Conservation (phyloP, 2,797 vertebrate species). For the Acanthurus lineatus region DNA sequence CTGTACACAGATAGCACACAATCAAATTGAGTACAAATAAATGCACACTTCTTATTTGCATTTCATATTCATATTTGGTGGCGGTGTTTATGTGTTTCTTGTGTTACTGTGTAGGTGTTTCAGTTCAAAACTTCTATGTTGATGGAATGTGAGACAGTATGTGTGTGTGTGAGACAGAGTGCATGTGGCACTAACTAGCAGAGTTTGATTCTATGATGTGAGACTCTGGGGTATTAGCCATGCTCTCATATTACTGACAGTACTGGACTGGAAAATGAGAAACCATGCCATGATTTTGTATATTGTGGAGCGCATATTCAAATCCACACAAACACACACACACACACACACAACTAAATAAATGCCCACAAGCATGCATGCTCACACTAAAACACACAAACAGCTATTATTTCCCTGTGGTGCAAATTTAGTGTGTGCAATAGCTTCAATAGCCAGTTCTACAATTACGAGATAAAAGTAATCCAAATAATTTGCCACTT, state of each 20-base stretch:
- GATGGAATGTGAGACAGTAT: conserved; percentile 5
- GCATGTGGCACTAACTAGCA: conserved; percentile 60
- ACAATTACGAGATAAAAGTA: conserved; percentile 57
- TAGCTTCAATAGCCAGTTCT: conserved; percentile 32
- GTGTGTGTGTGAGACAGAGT: conserved; percentile 37
- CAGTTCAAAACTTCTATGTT: conserved; percentile 27
- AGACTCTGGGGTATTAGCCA: conserved; percentile 80
- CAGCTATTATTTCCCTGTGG: conserved; percentile 33
- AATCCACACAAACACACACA: conserved; percentile 10
- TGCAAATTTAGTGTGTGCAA: conserved; percentile 17
- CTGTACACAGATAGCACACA: conserved; percentile 27
- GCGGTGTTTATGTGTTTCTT: conserved; percentile 33
- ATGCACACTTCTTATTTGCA: conserved; percentile 26
- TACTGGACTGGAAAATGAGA: conserved; percentile 88
- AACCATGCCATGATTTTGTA: conserved; percentile 77
- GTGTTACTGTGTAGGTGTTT: conserved; percentile 30
- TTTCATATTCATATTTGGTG: conserved; percentile 46
- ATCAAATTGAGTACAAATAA: conserved; percentile 41
- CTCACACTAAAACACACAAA: conserved; percentile 20
- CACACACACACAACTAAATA: conserved; percentile 22
- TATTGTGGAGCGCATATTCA: conserved; percentile 56
- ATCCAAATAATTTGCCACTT: conserved; percentile 53
- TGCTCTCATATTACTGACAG: conserved; percentile 84
- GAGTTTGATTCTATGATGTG: conserved; percentile 77
- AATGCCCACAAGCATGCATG: conserved; percentile 20